These are phyloP conservation scores for Eudyptes chrysolophus DNA, from an alignment of 2,113 vertebrate genomes.

Conservation along the genomic window DNA sequence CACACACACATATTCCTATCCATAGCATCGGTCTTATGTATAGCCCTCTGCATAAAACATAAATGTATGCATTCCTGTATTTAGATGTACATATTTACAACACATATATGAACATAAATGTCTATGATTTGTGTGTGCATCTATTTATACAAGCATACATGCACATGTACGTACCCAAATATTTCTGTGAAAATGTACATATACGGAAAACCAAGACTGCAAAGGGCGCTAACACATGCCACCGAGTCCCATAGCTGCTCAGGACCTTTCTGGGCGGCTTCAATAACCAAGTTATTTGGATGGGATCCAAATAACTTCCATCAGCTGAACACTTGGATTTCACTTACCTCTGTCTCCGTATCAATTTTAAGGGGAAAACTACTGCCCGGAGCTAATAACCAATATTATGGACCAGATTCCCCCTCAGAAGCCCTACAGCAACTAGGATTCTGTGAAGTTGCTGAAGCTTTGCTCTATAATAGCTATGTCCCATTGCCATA, in stretches of 20 bases:
- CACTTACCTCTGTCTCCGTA: neutral
- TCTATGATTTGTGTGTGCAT: neutral
- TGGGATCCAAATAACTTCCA: neutral
- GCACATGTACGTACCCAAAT: neutral
- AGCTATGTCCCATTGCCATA: neutral
- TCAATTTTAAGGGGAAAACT: neutral
- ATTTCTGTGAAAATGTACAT: neutral
- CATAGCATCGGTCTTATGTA: neutral
- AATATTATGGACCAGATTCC: neutral
- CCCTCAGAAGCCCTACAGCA: neutral
- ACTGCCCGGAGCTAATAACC: neutral
- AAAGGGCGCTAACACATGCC: neutral
- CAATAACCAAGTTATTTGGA: neutral
- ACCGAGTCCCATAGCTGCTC: neutral
- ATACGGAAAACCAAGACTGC: neutral
- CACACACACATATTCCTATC: neutral
- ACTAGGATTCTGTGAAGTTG: neutral
- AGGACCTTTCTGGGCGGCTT: neutral
- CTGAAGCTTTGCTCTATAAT: neutral
- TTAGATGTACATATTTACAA: fast-evolving
- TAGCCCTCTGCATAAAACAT: neutral
- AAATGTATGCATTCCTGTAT: neutral
- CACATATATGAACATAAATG: neutral
- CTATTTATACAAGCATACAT: neutral
- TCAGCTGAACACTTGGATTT: neutral